Base-by-base conservation (phyloP, 2,888 invertebrate genomes). In the Tinea pellionella region DNA sequence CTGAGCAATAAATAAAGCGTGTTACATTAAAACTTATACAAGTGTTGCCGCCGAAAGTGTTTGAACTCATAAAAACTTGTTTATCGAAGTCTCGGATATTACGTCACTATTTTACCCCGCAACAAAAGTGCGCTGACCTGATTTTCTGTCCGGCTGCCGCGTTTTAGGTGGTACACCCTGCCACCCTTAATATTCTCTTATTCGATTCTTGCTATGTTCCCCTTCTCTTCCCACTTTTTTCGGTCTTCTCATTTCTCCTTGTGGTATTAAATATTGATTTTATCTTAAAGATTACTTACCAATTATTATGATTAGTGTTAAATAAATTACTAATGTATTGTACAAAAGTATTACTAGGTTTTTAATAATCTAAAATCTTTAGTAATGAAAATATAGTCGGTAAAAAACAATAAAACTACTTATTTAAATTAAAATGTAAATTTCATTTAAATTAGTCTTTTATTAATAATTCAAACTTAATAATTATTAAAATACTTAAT, bases 101-200 rank as follows among this genome's bases (percentile, higher is more conserved):
- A 37, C 37, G 37, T 37, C 37, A 37, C 37, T 37, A 37, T 37
- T 37, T 11, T 18, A 12, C 13, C 13, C 51, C 15, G 51, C 32
- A 60, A 12, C 53, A 32, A 41, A n/a, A 60, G 60, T 53, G 53
- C 60, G 60, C 29, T 60, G 60, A 60, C 60, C 60, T 60, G 60
- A 53, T 60, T 60, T 59, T 37, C 51, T 29, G 18, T 2, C 47
- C 47, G 13, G 47, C 47, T 15, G 47, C 15, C 47, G 47, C 15
- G 8, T 47, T 16, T 12, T 13, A 15, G 47, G 47, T 13, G 47
- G 47, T 1, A 47, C 47, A 16, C 47, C 47, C 47, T 41, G 4
- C 29, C 29, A 13, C 41, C 59, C 53, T 16, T 53, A 57, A 57
- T 57, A 29, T 57, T 16, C 30, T 57, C 47, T 47, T 47, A 47